Percentiles rank a stretch among this genome's conserved stretches.
These are phyloP conservation scores for Sebastes steindachneri DNA, from an alignment of 2,797 vertebrate genomes.

Conservation along the genomic window DNA sequence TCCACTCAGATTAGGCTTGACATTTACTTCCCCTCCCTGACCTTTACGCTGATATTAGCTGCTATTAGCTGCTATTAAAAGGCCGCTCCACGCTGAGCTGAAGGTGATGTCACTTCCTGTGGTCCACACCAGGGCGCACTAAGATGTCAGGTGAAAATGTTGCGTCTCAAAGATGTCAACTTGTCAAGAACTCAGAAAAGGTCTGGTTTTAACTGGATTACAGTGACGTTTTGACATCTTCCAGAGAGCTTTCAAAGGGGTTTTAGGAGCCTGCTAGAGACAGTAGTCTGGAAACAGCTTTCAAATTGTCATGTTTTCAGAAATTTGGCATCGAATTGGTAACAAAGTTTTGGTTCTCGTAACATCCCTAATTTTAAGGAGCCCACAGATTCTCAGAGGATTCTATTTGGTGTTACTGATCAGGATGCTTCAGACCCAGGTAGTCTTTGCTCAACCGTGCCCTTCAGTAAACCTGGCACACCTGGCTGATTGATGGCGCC, in stretches of 20 bases:
- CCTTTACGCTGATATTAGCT: constrained; percentile 47
- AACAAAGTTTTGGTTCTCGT: too few species aligned
- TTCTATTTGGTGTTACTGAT: not conserved
- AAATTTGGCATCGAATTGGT: too few species aligned
- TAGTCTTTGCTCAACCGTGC: not conserved
- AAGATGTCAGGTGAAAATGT: not conserved
- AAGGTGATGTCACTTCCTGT: constrained; percentile 16
- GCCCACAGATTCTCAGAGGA: too few species aligned
- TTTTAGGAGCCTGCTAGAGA: not conserved
- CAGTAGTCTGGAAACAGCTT: not conserved
- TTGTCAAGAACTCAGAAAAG: not conserved
- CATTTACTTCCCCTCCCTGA: constrained; percentile 47
- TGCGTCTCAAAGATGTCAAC: not conserved
- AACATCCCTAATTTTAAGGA: too few species aligned
- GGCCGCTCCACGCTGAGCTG: not conserved
- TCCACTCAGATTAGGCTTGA: constrained; percentile 47
- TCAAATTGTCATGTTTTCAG: not conserved
- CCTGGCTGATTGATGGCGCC: constrained; percentile 1
- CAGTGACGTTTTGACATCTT: not conserved
- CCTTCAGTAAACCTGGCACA: not conserved
- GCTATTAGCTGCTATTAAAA: constrained; percentile 32
- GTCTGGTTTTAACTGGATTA: not conserved
- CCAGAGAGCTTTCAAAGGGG: not conserved
- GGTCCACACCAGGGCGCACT: not conserved
- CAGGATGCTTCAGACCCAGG: not conserved